A percentile compares a stretch with the other conserved stretches of the same genome.
Evolutionary conservation across 35 echinoderm and acorn worm genomes (phyloP).

Genomic region (Hemicentrotus pulcherrimus): DNA sequence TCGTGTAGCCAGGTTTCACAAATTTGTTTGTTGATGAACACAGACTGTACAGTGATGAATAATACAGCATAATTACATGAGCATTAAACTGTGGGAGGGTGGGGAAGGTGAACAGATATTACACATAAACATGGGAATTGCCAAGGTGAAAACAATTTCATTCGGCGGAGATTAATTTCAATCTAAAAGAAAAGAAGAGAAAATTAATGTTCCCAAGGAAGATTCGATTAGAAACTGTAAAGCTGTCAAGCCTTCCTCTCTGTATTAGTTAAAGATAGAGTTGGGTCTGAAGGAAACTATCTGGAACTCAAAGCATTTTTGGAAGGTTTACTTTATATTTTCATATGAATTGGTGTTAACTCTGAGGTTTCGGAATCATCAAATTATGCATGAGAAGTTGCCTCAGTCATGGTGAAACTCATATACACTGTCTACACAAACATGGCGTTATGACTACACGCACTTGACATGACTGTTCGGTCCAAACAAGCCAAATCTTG

Average conservation of each 20-base stretch:
- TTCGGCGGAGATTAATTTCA: neutral
- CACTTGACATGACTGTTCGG: too few relatives aligned
- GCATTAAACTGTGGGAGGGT: neutral
- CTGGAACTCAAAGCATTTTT: too few relatives aligned
- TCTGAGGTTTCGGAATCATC: too few relatives aligned
- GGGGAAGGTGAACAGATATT: neutral
- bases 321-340: too few relatives aligned
- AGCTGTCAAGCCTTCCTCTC: neutral
- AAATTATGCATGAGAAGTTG: too few relatives aligned
- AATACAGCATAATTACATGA: neutral
- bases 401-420: too few relatives aligned
- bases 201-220: neutral
- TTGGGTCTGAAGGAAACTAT: too few relatives aligned
- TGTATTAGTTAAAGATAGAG: neutral
- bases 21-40: neutral
- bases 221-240: neutral
- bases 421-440: too few relatives aligned
- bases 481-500: too few relatives aligned
- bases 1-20: too few relatives aligned
- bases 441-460: too few relatives aligned
- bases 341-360: too few relatives aligned
- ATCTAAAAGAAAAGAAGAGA: neutral
- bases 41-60: neutral
- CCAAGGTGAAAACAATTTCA: neutral
- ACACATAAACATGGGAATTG: neutral